Conservation (phyloP, 2,888 invertebrate genomes). For the Scotopteryx bipunctaria region DNA sequence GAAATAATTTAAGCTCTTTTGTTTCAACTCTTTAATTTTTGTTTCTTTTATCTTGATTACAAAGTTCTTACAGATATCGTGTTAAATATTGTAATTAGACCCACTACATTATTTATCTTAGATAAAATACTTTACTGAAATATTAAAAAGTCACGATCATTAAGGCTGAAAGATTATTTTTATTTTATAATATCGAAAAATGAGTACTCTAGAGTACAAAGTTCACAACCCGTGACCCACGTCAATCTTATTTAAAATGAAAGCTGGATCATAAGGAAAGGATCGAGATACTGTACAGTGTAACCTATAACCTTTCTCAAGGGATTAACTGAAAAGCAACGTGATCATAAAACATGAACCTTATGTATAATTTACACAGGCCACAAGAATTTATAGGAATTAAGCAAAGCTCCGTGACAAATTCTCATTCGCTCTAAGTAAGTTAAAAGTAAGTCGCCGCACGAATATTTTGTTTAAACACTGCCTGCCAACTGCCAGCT, state of each 20-base stretch:
- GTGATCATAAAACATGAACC: conserved; percentile 9
- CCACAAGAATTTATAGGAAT: conserved; percentile 15
- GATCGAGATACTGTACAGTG: background rate
- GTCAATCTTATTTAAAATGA: background rate
- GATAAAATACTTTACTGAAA: too few species aligned
- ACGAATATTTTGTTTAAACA: conserved; percentile 28
- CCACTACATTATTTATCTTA: too few species aligned
- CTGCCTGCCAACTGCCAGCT: conserved; percentile 16
- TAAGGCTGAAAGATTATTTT: background rate
- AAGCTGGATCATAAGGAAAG: too few species aligned
- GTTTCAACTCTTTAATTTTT: background rate
- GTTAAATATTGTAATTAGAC: too few species aligned
- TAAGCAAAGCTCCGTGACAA: conserved; percentile 24
- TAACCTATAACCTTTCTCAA: background rate
- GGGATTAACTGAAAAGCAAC: background rate
- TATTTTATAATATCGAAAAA: too few species aligned
- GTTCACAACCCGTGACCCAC: background rate
- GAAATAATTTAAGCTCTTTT: background rate
- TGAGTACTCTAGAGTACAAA: too few species aligned
- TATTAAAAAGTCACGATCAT: too few species aligned
- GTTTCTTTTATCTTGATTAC: background rate
- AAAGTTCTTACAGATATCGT: too few species aligned
- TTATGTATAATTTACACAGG: conserved; percentile 14
- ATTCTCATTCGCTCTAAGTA: conserved; percentile 23
- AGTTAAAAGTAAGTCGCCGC: conserved; percentile 26